A percentile compares a stretch with the other conserved stretches of the same genome.
phyloP scores from a whole-genome alignment of 2,797 vertebrate species.

The Okamejei kenojei region DNA sequence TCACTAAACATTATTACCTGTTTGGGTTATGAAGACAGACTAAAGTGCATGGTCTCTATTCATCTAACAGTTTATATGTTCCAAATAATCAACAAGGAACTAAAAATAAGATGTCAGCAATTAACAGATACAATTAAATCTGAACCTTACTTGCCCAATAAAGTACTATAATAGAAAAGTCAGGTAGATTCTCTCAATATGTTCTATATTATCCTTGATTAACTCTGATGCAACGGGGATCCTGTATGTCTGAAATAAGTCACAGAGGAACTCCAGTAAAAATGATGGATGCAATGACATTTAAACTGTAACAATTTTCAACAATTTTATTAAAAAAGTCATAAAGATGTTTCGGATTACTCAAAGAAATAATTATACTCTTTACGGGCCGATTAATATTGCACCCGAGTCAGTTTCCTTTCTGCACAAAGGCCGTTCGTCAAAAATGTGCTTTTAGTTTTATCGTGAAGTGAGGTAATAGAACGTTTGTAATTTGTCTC shows the following conservation, averaged over 20 bases:
- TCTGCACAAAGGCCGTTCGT: not conserved
- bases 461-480: not conserved
- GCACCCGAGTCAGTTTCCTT: not conserved
- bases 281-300: slow-evolving; percentile 11
- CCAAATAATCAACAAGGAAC: not conserved
- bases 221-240: not conserved
- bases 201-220: not conserved
- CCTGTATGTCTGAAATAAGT: not conserved
- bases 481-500: not conserved
- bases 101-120: not conserved
- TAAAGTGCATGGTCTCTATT: not conserved
- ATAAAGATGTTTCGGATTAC: slow-evolving; percentile 6
- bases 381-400: not conserved
- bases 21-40: not conserved
- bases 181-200: not conserved
- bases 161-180: not conserved
- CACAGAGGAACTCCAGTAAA: slow-evolving; percentile 9
- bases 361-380: not conserved
- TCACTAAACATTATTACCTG: not conserved
- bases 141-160: not conserved
- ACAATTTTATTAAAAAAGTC: not conserved
- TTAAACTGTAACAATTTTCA: not conserved
- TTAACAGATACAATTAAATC: slow-evolving; percentile 21
- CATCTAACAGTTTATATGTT: no score
- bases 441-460: not conserved